Conservation (phyloP, 2,797 vertebrate species). For the Morelia viridis region DNA sequence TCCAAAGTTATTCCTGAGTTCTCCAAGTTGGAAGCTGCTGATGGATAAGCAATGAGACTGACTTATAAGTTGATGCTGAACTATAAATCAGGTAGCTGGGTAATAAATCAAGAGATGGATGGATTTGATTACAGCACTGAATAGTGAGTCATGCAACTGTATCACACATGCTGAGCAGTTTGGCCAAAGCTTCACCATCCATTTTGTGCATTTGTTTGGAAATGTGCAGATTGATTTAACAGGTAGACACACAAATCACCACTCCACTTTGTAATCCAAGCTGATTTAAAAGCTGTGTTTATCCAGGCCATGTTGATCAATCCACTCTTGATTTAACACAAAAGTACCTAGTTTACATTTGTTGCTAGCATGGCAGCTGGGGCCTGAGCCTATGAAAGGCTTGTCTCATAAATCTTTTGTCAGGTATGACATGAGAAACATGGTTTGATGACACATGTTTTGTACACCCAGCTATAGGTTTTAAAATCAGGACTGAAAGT, state of each 20-base stretch:
- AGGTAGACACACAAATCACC: constrained; percentile 23
- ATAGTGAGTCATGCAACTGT: not conserved
- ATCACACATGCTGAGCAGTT: not conserved
- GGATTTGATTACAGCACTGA: not conserved
- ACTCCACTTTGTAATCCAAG: not conserved
- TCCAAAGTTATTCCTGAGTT: constrained; percentile 60
- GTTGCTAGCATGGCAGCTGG: not conserved
- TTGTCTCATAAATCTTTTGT: not conserved
- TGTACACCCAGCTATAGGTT: not conserved
- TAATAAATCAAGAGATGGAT: constrained; percentile 49
- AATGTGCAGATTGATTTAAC: constrained; percentile 22
- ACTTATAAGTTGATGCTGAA: constrained; percentile 52
- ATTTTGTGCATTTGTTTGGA: constrained; percentile 14
- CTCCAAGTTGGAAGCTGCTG: constrained; percentile 54
- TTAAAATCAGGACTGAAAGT: not conserved
- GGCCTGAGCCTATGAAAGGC: not conserved
- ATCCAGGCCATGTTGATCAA: not conserved
- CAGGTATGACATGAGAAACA: not conserved
- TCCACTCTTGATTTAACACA: not conserved
- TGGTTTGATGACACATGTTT: fast-evolving
- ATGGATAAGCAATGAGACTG: constrained; percentile 47
- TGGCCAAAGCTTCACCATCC: not conserved
- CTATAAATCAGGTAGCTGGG: constrained; percentile 55
- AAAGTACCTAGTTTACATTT: not conserved
- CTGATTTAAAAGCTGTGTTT: constrained; percentile 24